Percentiles rank a stretch among this genome's conserved stretches.
Conservation (phyloP, 2,797 vertebrate species). For the Carapus acus region DNA sequence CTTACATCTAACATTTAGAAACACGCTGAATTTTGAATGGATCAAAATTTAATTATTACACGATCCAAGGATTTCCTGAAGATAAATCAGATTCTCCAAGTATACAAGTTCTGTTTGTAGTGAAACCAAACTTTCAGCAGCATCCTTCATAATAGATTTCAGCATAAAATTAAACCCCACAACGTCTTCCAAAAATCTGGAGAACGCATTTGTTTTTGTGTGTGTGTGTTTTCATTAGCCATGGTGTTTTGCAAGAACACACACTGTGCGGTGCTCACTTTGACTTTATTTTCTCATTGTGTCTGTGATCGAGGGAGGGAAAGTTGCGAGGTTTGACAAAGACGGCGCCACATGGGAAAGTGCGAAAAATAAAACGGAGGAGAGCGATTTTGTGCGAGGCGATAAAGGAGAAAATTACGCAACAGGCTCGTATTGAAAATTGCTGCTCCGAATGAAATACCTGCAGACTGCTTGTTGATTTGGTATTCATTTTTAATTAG, state of each 20-base stretch:
- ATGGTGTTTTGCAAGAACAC: conserved; percentile 43
- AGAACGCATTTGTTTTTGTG: conserved; percentile 18
- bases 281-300: conserved; percentile 62
- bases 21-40: no score
- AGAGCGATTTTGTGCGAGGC: conserved; percentile 61
- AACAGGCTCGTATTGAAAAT: conserved; percentile 62
- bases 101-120: no score
- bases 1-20: no score
- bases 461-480: conserved; percentile 73
- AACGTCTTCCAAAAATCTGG: no score
- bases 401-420: conserved; percentile 58
- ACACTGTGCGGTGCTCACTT: conserved; percentile 50
- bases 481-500: conserved; percentile 78
- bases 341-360: conserved; percentile 53
- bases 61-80: no score
- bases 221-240: conserved; percentile 46
- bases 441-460: conserved; percentile 73
- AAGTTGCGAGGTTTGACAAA: conserved; percentile 52
- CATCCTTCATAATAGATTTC: no score
- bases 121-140: no score
- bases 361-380: conserved; percentile 65
- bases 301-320: conserved; percentile 51
- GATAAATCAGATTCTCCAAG: no score
- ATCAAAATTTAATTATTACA: no score
- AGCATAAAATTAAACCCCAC: no score